Evolutionary conservation across 2,797 vertebrate genomes (phyloP).

Genomic region (Syndactyla subalaris): DNA sequence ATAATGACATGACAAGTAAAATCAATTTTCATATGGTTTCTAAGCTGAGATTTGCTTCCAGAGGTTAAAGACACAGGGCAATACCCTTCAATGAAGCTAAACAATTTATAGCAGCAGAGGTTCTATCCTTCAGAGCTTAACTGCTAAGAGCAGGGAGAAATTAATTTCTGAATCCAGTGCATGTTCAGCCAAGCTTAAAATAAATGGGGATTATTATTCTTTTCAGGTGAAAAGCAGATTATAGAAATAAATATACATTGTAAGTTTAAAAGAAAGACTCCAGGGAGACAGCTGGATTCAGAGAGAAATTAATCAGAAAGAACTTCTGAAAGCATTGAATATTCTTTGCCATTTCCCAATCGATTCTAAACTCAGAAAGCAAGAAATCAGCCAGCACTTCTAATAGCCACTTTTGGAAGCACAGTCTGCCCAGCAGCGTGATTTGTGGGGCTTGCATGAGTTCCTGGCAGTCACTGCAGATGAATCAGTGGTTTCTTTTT

Average conservation of each 20-base stretch:
- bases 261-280: slow-evolving; percentile 14
- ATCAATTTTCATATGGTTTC: slow-evolving; percentile 62
- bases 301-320: slow-evolving; percentile 54
- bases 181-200: slow-evolving; percentile 57
- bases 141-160: slow-evolving; percentile 41
- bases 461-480: slow-evolving; percentile 63
- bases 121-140: slow-evolving; percentile 50
- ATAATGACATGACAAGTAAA: slow-evolving; percentile 47
- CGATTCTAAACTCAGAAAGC: slow-evolving; percentile 55
- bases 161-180: slow-evolving; percentile 49
- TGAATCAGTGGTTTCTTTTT: slow-evolving; percentile 61
- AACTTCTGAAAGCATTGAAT: slow-evolving; percentile 49
- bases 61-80: slow-evolving; percentile 54
- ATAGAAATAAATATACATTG: slow-evolving; percentile 33
- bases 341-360: slow-evolving; percentile 56
- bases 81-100: slow-evolving; percentile 24
- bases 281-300: not conserved
- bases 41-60: slow-evolving; percentile 46
- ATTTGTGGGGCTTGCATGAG: slow-evolving; percentile 52
- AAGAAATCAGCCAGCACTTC: slow-evolving; percentile 48
- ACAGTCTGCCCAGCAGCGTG: slow-evolving; percentile 11
- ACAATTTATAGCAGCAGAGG: slow-evolving; percentile 54
- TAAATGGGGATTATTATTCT: slow-evolving; percentile 50
- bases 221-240: slow-evolving; percentile 66
- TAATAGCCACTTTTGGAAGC: slow-evolving; percentile 52